Percentiles rank a stretch among this genome's conserved stretches.
phyloP scores from a whole-genome alignment of 2,797 vertebrate genomes.

The Phrynocephalus forsythii region DNA sequence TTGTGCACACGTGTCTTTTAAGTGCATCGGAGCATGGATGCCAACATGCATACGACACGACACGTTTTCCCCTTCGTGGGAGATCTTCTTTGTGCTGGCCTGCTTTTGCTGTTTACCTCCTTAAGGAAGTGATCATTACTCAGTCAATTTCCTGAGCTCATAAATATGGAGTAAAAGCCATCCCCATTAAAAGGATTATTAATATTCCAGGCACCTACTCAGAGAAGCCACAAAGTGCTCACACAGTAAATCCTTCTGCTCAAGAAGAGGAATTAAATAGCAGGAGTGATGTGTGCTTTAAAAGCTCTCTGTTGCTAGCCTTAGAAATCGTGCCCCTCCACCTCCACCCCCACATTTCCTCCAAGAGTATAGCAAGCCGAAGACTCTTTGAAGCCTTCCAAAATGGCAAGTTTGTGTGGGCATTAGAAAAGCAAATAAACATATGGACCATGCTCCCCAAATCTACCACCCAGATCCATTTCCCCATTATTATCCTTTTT shows the following conservation, averaged over 20 bases:
- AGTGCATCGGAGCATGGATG: neutral
- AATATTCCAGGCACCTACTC: slow-evolving; percentile 17
- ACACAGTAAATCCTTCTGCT: neutral
- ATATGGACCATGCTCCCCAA: no score
- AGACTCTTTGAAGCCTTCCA: neutral
- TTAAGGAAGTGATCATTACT: neutral
- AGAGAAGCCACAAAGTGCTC: neutral
- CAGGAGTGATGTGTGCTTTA: neutral
- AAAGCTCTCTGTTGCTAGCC: neutral
- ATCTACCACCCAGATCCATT: neutral
- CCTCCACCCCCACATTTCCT: neutral
- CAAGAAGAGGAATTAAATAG: neutral
- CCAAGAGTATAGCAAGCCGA: neutral
- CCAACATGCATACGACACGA: no score
- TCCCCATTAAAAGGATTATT: neutral
- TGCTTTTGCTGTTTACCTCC: neutral
- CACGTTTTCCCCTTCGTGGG: neutral
- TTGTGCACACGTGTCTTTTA: neutral
- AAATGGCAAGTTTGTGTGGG: neutral
- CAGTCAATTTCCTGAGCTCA: slow-evolving; percentile 23
- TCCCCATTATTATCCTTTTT: neutral
- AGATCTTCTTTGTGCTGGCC: neutral
- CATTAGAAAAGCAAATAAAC: neutral
- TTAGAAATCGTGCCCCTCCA: neutral
- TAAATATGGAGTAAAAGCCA: slow-evolving; percentile 6